Evolutionary conservation across 2,888 invertebrate species (phyloP).

Genomic region (Drosophila kanekoi): DNA sequence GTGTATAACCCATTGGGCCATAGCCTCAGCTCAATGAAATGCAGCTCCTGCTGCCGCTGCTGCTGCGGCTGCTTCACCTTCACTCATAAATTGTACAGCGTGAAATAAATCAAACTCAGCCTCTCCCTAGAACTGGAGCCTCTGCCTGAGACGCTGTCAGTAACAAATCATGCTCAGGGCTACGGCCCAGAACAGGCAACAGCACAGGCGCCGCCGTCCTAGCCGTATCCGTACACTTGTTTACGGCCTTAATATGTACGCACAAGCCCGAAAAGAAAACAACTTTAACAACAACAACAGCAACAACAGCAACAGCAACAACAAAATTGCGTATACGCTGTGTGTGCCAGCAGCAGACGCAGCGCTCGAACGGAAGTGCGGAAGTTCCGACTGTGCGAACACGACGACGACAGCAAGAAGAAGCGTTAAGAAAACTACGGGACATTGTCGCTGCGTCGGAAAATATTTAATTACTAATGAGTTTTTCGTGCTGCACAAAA

Average conservation of each 20-base stretch:
- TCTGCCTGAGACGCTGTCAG: conserved; percentile 78
- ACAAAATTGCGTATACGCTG: conserved; percentile 72
- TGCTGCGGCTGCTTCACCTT: conserved; percentile 66
- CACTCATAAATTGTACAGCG: conserved; percentile 79
- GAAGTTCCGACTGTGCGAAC: conserved; percentile 74
- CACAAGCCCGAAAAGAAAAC: conserved; percentile 36
- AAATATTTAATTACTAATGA: conserved; percentile 80
- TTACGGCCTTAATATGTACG: conserved; percentile 78
- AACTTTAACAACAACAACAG: conserved; percentile 16
- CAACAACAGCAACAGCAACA: conserved; percentile 13
- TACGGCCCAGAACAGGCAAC: conserved; percentile 59
- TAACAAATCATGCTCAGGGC: conserved; percentile 80
- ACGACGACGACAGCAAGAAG: conserved; percentile 41
- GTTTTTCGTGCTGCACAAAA: conserved; percentile 72
- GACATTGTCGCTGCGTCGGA: conserved; percentile 70
- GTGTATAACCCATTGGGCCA: conserved; percentile 53
- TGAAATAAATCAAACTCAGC: conserved; percentile 81
- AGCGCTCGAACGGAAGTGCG: conserved; percentile 36
- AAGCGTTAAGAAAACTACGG: conserved; percentile 67
- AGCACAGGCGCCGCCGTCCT: conserved; percentile 37
- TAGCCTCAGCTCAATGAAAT: conserved; percentile 55
- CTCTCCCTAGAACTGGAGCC: conserved; percentile 43
- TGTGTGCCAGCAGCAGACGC: conserved; percentile 44
- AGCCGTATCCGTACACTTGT: conserved; percentile 62
- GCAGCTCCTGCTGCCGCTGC: conserved; percentile 59